Conservation (phyloP, 1,140 invertebrate species). For the Kradibia gibbosae region DNA sequence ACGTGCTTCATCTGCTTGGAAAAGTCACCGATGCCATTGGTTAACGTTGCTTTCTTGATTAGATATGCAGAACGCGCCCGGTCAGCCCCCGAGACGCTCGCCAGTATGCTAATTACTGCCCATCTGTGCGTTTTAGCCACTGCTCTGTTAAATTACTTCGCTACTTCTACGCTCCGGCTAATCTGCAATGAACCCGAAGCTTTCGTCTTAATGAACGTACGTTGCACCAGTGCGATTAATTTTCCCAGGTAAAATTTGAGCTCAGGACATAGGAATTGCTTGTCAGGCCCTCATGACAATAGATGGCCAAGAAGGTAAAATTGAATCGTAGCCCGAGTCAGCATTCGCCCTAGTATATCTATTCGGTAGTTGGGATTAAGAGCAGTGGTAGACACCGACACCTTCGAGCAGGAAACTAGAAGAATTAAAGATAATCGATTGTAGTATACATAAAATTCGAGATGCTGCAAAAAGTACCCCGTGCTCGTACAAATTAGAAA, state of each 20-base stretch:
- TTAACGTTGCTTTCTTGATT: conserved; percentile 28
- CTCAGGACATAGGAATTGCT: too few relatives aligned
- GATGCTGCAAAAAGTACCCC: neutral
- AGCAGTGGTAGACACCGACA: neutral
- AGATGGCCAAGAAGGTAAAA: too few relatives aligned
- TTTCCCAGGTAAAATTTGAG: too few relatives aligned
- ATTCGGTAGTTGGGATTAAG: too few relatives aligned
- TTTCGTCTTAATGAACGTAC: neutral
- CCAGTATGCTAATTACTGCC: neutral
- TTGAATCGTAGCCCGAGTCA: too few relatives aligned
- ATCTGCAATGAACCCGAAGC: neutral
- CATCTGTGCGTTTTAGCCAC: neutral
- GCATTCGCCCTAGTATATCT: too few relatives aligned
- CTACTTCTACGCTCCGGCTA: neutral
- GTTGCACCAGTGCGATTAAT: too few relatives aligned
- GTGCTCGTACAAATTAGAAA: conserved; percentile 22
- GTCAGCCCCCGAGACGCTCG: neutral
- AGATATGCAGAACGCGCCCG: too few relatives aligned
- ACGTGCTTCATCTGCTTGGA: conserved; percentile 4
- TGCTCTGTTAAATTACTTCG: neutral
- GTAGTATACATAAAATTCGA: conserved; percentile 16
- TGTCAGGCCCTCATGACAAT: too few relatives aligned
- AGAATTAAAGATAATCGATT: conserved; percentile 23
- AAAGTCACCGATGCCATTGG: conserved; percentile 8
- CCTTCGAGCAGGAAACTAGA: neutral